Evolutionary conservation across 2,888 invertebrate species (phyloP).

Genomic region (Meiosimyza decipiens): DNA sequence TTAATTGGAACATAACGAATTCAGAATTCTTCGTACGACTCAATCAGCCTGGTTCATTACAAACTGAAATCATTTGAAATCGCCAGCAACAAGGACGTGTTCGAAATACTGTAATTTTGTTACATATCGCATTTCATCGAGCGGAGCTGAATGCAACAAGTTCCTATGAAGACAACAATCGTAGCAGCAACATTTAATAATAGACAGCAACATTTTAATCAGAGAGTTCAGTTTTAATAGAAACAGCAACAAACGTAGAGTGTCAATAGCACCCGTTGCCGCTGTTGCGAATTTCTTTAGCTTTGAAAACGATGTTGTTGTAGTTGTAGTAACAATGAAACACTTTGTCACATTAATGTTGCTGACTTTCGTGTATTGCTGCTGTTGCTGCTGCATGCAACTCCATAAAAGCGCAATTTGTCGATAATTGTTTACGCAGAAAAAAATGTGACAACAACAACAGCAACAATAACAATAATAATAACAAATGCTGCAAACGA

Average conservation of each 20-base stretch:
- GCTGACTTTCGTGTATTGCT: not conserved
- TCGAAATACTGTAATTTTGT: no score
- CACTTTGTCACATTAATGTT: constrained; percentile 12
- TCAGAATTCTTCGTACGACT: no score
- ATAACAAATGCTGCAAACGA: constrained; percentile 50
- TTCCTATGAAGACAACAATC: no score
- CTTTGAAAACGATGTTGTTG: constrained; percentile 14
- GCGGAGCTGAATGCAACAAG: no score
- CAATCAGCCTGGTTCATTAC: no score
- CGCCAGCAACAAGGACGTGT: no score
- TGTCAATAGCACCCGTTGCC: constrained; percentile 39
- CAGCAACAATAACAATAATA: constrained; percentile 22
- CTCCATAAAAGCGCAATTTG: constrained; percentile 61
- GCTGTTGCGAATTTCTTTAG: constrained; percentile 37
- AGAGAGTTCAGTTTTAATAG: no score
- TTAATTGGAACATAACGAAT: no score
- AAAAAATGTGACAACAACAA: constrained; percentile 45
- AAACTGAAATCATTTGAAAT: no score
- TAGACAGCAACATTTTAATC: no score
- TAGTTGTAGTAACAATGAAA: constrained; percentile 17
- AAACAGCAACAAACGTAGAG: not conserved
- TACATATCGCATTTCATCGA: no score
- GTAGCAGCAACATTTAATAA: no score
- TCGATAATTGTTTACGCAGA: constrained; percentile 62
- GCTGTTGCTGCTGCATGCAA: constrained; percentile 28